phyloP scores from a whole-genome alignment of 1,140 invertebrate species.

The Brevipalpus yothersi region DNA sequence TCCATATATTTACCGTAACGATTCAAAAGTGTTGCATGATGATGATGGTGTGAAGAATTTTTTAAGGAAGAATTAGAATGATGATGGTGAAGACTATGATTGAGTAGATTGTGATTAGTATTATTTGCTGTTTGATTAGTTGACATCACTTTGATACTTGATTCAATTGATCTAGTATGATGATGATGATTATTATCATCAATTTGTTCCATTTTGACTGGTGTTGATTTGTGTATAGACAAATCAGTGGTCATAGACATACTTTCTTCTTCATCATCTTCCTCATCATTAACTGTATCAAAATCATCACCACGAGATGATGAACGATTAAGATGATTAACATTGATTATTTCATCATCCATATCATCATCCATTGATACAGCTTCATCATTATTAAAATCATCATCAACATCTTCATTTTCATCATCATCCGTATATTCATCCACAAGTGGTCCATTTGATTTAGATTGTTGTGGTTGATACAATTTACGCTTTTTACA shows the following conservation, averaged over 20 bases:
- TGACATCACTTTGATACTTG: no score
- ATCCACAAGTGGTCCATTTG: slow-evolving; percentile 22
- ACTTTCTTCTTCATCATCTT: neutral
- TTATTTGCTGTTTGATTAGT: no score
- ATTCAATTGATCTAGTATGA: no score
- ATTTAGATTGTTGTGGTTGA: slow-evolving; percentile 78
- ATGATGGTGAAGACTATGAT: no score
- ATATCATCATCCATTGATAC: neutral
- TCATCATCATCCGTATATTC: slow-evolving; percentile 19
- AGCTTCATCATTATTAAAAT: neutral
- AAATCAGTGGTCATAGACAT: neutral
- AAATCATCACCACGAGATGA: neutral
- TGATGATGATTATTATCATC: no score
- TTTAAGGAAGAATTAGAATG: no score
- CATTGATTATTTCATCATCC: neutral
- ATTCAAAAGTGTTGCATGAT: no score
- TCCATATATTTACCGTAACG: no score
- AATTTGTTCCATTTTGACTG: no score
- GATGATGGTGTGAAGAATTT: no score
- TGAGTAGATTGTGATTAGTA: no score
- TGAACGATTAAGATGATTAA: neutral
- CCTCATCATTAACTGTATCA: neutral
- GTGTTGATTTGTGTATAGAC: no score
- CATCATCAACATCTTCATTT: neutral
- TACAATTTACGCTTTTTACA: slow-evolving; percentile 92